phyloP scores from a whole-genome alignment of 2,888 invertebrate species.

The Acanthococcus lagerstroemiae region DNA sequence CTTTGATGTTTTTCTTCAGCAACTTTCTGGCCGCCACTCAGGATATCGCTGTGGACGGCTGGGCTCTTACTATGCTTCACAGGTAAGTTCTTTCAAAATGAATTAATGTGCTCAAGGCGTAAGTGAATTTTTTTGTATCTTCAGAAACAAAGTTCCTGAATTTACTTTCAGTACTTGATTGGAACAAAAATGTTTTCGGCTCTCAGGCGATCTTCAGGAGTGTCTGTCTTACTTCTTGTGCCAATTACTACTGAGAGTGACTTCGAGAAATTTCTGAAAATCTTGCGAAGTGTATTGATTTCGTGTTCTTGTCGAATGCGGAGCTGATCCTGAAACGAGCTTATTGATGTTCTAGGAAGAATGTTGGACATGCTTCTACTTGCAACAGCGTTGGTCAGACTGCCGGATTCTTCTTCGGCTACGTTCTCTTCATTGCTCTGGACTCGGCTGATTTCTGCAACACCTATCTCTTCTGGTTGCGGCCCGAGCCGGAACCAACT shows the following conservation, averaged over 20 bases:
- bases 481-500: conserved; percentile 41
- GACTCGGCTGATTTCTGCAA: conserved; percentile 96
- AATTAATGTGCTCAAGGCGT: too few species aligned
- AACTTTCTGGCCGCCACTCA: conserved; percentile 98
- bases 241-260: too few species aligned
- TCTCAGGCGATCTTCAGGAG: too few species aligned
- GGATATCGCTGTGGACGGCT: conserved; percentile 98
- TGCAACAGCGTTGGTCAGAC: conserved; percentile 99
- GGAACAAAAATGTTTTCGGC: too few species aligned
- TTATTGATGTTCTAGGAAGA: conserved; percentile 52
- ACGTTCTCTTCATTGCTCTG: conserved; percentile 88
- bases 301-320: too few species aligned
- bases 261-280: too few species aligned
- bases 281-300: too few species aligned
- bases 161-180: too few species aligned
- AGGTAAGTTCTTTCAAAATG: conserved; percentile 55
- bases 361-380: conserved; percentile 96
- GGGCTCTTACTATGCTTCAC: conserved; percentile 97
- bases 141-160: too few species aligned
- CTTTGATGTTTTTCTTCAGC: conserved; percentile 74
- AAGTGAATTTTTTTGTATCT: too few species aligned
- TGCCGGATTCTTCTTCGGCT: conserved; percentile 91
- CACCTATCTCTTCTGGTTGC: conserved; percentile 55
- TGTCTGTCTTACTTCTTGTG: too few species aligned
- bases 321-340: not conserved